Conservation (phyloP, 2,888 invertebrate genomes). For the Agonopterix arenella region DNA sequence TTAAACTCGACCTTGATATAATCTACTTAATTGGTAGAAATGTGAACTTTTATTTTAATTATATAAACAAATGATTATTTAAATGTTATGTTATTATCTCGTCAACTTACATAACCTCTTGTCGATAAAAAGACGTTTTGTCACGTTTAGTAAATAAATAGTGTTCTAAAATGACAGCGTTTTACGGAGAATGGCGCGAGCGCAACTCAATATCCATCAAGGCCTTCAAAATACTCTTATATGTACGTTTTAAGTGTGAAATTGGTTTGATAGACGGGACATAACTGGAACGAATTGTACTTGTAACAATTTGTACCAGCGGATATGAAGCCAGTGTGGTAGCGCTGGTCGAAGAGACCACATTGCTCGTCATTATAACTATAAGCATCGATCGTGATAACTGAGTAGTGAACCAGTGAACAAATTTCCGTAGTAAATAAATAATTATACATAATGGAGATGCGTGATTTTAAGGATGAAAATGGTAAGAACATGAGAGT, state of each 20-base stretch:
- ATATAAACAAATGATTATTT: too few species aligned
- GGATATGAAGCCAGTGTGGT: background rate
- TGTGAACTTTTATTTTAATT: too few species aligned
- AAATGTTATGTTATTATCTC: too few species aligned
- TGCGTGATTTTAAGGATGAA: constrained; percentile 28
- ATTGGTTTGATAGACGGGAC: too few species aligned
- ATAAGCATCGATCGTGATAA: background rate
- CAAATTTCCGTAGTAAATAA: background rate
- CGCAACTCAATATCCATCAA: background rate
- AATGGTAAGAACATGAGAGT: constrained; percentile 46
- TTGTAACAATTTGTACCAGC: too few species aligned
- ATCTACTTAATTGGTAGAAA: too few species aligned
- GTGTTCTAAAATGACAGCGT: background rate
- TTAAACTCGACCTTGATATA: too few species aligned
- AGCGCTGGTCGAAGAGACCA: background rate
- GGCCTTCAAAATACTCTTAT: too few species aligned
- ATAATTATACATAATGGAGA: constrained; percentile 29
- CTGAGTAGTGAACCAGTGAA: background rate
- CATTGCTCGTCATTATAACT: background rate
- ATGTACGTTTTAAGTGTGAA: too few species aligned
- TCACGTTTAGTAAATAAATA: constrained; percentile 19
- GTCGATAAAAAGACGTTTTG: constrained; percentile 9
- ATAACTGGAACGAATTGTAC: too few species aligned
- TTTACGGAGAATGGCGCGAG: constrained; percentile 17
- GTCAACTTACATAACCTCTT: background rate